Conservation (phyloP, 2,113 vertebrate genomes). For the Gambusia affinis region DNA sequence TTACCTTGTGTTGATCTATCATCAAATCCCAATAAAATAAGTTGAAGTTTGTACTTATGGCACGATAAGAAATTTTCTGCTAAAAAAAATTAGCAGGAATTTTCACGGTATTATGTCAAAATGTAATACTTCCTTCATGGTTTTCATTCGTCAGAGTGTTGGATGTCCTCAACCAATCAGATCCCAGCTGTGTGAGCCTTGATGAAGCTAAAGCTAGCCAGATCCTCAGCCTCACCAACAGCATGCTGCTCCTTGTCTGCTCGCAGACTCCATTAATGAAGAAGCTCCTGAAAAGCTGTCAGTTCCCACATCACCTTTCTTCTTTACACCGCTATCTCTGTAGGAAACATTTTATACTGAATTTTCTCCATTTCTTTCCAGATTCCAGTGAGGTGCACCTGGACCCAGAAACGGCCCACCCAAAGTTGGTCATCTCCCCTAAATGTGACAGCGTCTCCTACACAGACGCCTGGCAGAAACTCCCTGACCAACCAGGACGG, state of each 20-base stretch:
- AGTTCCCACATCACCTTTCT: conserved; percentile 41
- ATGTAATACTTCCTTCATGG: conserved; percentile 19
- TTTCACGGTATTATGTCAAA: background rate
- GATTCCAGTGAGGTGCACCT: conserved; percentile 75
- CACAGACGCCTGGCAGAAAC: conserved; percentile 77
- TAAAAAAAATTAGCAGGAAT: no score
- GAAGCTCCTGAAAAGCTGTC: conserved; percentile 78
- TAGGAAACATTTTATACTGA: background rate
- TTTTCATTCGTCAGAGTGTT: conserved; percentile 59
- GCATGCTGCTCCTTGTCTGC: conserved; percentile 73
- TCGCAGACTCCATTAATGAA: conserved; percentile 79
- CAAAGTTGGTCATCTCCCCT: conserved; percentile 78
- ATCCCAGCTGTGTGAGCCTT: conserved; percentile 72
- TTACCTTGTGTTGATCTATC: background rate
- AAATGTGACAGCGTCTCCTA: conserved; percentile 73
- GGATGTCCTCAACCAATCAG: conserved; percentile 65
- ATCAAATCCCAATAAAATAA: background rate
- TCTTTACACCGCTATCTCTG: background rate
- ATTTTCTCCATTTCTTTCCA: conserved; percentile 45
- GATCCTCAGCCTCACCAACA: conserved; percentile 74
- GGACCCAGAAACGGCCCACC: conserved; percentile 80
- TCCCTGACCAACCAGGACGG: conserved; percentile 79
- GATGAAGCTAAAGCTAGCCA: conserved; percentile 80
- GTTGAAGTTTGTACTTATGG: background rate
- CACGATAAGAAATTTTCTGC: no score